Percentiles rank a stretch among this genome's conserved stretches.
phyloP scores from a whole-genome alignment of 2,888 invertebrate species.

The Macroteleia sp. region DNA sequence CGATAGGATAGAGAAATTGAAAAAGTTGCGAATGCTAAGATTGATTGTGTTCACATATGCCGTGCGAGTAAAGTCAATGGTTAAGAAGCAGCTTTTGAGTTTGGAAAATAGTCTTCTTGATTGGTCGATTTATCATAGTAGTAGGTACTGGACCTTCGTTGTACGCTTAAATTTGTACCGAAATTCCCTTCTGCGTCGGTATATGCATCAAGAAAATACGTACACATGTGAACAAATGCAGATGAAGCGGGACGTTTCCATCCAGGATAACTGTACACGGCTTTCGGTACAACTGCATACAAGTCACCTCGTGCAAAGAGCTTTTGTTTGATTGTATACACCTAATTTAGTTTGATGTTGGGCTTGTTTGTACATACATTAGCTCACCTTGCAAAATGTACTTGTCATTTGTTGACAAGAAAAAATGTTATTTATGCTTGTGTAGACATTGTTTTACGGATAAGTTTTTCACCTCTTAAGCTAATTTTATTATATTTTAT shows the following conservation, averaged over 20 bases:
- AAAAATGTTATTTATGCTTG: too few species aligned
- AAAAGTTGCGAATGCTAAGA: conserved; percentile 31
- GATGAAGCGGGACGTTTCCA: conserved; percentile 20
- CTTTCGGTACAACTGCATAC: conserved; percentile 39
- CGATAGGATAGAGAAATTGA: conserved; percentile 11
- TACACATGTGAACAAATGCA: conserved; percentile 19
- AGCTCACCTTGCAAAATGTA: conserved; percentile 17
- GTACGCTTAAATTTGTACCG: too few species aligned
- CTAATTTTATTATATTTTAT: too few species aligned
- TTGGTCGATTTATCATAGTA: conserved; percentile 17
- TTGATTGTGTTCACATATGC: conserved; percentile 31
- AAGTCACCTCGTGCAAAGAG: conserved; percentile 38
- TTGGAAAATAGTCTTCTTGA: neutral
- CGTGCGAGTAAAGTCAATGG: neutral
- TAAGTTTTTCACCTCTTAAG: too few species aligned
- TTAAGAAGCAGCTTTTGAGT: conserved; percentile 1
- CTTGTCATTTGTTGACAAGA: neutral
- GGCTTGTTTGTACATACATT: conserved; percentile 22
- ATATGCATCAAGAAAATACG: conserved; percentile 10
- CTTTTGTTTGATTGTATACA: conserved; percentile 38
- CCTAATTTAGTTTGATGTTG: conserved; percentile 30
- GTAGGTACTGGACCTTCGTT: neutral
- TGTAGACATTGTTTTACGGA: too few species aligned
- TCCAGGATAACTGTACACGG: conserved; percentile 36
- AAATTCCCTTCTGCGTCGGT: too few species aligned